These are phyloP conservation scores for Cephalopterus ornatus DNA, from an alignment of 2,113 vertebrate genomes.

Conservation along the genomic window DNA sequence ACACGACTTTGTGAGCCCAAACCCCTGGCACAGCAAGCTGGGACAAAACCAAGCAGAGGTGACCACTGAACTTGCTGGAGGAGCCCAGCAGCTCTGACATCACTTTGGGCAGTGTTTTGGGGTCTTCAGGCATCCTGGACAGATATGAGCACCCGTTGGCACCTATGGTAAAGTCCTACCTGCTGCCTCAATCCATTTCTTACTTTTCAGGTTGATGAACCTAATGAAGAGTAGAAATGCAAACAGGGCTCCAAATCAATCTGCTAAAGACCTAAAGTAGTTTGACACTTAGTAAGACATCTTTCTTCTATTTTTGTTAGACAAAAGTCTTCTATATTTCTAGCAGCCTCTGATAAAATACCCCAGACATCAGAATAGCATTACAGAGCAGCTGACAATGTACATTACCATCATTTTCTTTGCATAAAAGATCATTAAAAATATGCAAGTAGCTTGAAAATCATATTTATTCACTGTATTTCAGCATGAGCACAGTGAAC, in stretches of 20 bases:
- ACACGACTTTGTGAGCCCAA: not conserved
- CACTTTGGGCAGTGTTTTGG: rapidly evolving
- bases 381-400: not conserved
- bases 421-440: not conserved
- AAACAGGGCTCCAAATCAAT: not conserved
- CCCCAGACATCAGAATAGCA: not conserved
- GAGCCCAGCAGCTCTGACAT: not conserved
- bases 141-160: not conserved
- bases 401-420: not conserved
- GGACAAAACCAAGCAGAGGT: not conserved
- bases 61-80: rapidly evolving
- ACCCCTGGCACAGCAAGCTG: rapidly evolving
- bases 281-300: not conserved
- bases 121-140: not conserved
- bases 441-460: not conserved
- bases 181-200: not conserved
- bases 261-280: not conserved
- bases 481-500: not conserved
- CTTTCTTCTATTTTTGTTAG: not conserved
- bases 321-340: not conserved
- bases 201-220: not conserved
- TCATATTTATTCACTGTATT: not conserved
- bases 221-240: not conserved
- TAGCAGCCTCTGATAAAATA: not conserved
- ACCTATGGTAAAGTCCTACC: not conserved